phyloP scores from a whole-genome alignment of 2,888 invertebrate genomes.

The Hofmannophila pseudospretella region DNA sequence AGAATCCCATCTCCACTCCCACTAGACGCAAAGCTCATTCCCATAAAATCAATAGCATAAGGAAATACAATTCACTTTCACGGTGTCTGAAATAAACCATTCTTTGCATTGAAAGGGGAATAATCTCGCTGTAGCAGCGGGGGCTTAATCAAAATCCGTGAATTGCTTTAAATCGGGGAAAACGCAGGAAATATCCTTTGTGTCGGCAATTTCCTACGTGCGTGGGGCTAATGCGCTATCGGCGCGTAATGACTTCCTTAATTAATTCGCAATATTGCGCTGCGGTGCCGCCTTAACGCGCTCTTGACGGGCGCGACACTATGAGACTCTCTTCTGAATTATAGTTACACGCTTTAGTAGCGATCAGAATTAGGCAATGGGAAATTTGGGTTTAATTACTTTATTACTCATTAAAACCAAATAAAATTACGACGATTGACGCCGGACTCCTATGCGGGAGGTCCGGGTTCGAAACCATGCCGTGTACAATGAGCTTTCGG shows the following conservation, averaged over 20 bases:
- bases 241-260: slow-evolving; percentile 76
- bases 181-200: slow-evolving; percentile 77
- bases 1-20: not conserved
- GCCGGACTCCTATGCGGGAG: too few species aligned
- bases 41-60: slow-evolving; percentile 64
- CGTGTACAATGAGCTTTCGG: too few species aligned
- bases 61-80: slow-evolving; percentile 75
- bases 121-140: slow-evolving; percentile 73
- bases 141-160: slow-evolving; percentile 76
- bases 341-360: too few species aligned
- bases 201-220: slow-evolving; percentile 73
- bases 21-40: slow-evolving; percentile 1
- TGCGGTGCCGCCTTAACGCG: slow-evolving; percentile 7
- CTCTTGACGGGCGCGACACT: too few species aligned
- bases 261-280: slow-evolving; percentile 70
- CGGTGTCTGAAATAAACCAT: slow-evolving; percentile 75
- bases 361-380: too few species aligned
- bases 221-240: slow-evolving; percentile 73
- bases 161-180: slow-evolving; percentile 78
- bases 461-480: too few species aligned
- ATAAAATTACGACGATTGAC: too few species aligned
- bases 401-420: too few species aligned
- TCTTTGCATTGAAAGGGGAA: slow-evolving; percentile 76
- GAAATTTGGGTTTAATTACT: too few species aligned
- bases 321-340: too few species aligned